Conservation (phyloP, 2,888 invertebrate genomes). For the Tholera decimalis region DNA sequence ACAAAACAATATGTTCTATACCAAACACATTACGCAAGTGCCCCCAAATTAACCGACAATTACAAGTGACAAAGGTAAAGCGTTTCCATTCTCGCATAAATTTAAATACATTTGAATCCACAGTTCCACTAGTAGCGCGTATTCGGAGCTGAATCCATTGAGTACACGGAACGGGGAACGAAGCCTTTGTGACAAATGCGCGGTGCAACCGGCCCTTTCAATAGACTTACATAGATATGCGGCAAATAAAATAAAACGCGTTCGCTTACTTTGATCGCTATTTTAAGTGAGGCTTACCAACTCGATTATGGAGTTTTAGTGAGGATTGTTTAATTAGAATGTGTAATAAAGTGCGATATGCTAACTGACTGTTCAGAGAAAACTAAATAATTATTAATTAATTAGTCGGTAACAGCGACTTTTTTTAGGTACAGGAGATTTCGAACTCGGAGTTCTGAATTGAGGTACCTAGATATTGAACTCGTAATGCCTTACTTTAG, state of each 20-base stretch:
- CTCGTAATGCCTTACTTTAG: no score
- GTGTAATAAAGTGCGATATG: not conserved
- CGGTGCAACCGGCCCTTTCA: constrained; percentile 65
- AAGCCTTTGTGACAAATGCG: constrained; percentile 74
- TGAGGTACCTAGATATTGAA: no score
- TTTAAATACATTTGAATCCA: constrained; percentile 54
- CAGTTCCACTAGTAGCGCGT: constrained; percentile 41
- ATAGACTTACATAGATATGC: constrained; percentile 66
- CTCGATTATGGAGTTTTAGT: constrained; percentile 1
- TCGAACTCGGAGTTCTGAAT: no score
- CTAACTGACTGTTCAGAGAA: not conserved
- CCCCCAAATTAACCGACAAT: constrained; percentile 57
- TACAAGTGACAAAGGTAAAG: constrained; percentile 50
- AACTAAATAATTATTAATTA: not conserved
- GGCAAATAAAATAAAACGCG: constrained; percentile 65
- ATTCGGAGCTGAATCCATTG: constrained; percentile 51
- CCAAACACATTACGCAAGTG: constrained; percentile 21
- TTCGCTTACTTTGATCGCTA: constrained; percentile 37
- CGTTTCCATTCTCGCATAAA: constrained; percentile 48
- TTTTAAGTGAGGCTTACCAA: constrained; percentile 17
- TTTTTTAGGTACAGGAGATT: no score
- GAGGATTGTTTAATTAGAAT: constrained; percentile 9
- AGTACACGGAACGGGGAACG: constrained; percentile 44
- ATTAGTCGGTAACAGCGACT: no score
- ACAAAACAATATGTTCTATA: constrained; percentile 22